Percentiles rank a stretch among this genome's conserved stretches.
phyloP scores from a whole-genome alignment of 2,888 invertebrate genomes.

The Xylota sylvarum region DNA sequence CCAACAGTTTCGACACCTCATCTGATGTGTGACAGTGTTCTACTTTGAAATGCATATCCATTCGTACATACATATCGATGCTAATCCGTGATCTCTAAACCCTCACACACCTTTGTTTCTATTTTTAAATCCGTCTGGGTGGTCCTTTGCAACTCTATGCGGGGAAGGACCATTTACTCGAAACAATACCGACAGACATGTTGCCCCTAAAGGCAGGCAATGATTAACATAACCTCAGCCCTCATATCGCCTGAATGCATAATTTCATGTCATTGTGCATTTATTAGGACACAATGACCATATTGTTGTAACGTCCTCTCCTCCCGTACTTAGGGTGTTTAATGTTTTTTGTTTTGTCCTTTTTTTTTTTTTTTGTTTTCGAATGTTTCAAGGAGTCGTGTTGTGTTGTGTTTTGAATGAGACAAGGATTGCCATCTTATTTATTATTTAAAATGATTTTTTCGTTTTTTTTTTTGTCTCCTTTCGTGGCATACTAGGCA shows the following conservation, averaged over 20 bases:
- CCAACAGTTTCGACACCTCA: slow-evolving; percentile 12
- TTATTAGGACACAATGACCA: slow-evolving; percentile 62
- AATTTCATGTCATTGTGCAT: slow-evolving; percentile 67
- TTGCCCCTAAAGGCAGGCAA: slow-evolving; percentile 36
- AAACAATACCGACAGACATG: slow-evolving; percentile 51
- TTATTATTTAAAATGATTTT: slow-evolving; percentile 44
- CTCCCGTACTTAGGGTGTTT: slow-evolving; percentile 33
- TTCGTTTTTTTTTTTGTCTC: not conserved
- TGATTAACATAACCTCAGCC: slow-evolving; percentile 46
- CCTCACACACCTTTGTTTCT: slow-evolving; percentile 23
- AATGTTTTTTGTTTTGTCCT: slow-evolving; percentile 1
- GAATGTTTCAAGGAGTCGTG: not conserved
- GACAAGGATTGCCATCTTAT: slow-evolving; percentile 29
- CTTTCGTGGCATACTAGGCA: not conserved
- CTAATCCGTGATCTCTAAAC: slow-evolving; percentile 53
- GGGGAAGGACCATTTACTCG: slow-evolving; percentile 9
- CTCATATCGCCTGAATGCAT: slow-evolving; percentile 46
- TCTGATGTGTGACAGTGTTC: not conserved
- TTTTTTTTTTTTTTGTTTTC: not conserved
- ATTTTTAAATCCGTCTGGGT: slow-evolving; percentile 55
- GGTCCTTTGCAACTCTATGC: not conserved
- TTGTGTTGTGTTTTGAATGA: slow-evolving; percentile 1
- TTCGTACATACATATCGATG: not conserved
- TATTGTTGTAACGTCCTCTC: slow-evolving; percentile 47
- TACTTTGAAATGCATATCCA: no score